Evolutionary conservation across 2,113 vertebrate genomes (phyloP), one percentile per base, ranked within the genome.

Genomic region (Pseudopodoces humilis): DNA sequence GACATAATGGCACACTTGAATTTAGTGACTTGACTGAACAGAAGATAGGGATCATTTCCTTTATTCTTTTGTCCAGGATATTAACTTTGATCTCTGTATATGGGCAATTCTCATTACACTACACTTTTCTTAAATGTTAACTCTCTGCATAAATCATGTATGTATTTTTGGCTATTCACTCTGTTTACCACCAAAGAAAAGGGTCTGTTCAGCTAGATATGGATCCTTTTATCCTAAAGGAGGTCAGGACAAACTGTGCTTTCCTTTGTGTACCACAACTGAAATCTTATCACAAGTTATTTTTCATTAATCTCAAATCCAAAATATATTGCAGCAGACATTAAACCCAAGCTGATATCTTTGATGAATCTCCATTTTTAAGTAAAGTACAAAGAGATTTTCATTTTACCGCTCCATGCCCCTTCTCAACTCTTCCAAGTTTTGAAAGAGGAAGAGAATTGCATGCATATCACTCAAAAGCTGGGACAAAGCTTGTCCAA

Each of bases 1-100:
- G 76, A 76, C 92, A 97, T 79, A 96, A 95, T 90, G 90, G 91
- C 15, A 18, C 44, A 69, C 75, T 97, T 97, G 77, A 97, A 93
- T 97, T 82, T 90, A 81, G 86, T 82, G 91, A 85, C 77, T 97
- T 96, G 92, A 91, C 83, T 41, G 88, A 92, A 95, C n/a, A 83
- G 52, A 94, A 90, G 79, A 87, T 62, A 82, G 41, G 19, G 71
- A 92, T 86, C 1, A 80, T 89, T 96, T 96, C 63, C 81, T 94
- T 97, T 96, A 95, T 94, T 74, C 56, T 90, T 88, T 84, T 65
- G 92, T 74, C 80, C 67, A 87, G 52, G 68, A 52, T 77, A 83
- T 82, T 94, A 92, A 94, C 96, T 97, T 97, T 96, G 94, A 96
- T 97, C 79, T 97, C 92, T 83, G n/a, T 72, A 74, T 89, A 91